Evolutionary conservation across 2,888 invertebrate genomes (phyloP).

Genomic region (Drosophila subquinaria): DNA sequence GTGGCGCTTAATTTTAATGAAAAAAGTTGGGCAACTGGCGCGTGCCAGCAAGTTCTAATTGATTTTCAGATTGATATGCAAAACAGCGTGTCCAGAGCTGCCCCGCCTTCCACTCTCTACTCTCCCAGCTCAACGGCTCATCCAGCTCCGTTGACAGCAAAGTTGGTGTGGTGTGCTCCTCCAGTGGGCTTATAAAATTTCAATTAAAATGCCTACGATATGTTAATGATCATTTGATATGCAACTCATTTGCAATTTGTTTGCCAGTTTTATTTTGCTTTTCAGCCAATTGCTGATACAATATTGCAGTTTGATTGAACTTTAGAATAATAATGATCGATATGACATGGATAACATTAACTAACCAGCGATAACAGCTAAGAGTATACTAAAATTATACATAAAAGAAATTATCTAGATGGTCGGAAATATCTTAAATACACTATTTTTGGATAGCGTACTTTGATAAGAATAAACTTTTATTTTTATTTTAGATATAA

Average conservation of each 20-base stretch:
- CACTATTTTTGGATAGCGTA: too few relatives aligned
- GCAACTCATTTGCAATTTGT: conserved; percentile 68
- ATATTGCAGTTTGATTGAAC: conserved; percentile 29
- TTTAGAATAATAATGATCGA: not conserved
- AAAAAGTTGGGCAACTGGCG: conserved; percentile 61
- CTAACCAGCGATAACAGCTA: not conserved
- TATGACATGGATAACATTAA: not conserved
- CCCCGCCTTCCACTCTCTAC: not conserved
- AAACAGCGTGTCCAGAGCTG: conserved; percentile 64
- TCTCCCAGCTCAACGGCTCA: conserved; percentile 3
- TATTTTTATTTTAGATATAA: too few relatives aligned
- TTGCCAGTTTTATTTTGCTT: conserved; percentile 2
- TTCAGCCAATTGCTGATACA: conserved; percentile 2
- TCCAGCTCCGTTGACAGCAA: conserved; percentile 61
- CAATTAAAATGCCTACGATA: conserved; percentile 72
- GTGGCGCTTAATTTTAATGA: conserved; percentile 75
- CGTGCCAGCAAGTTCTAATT: conserved; percentile 78
- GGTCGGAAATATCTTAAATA: too few relatives aligned
- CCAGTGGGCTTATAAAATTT: conserved; percentile 67
- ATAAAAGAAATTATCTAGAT: too few relatives aligned
- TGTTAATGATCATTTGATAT: conserved; percentile 70
- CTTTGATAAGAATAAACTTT: too few relatives aligned
- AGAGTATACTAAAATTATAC: too few relatives aligned
- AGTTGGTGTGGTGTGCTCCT: conserved; percentile 25
- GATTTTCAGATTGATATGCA: conserved; percentile 82